These are phyloP conservation scores for Leiothrix lutea DNA, from an alignment of 2,113 vertebrate species.

Conservation along the genomic window DNA sequence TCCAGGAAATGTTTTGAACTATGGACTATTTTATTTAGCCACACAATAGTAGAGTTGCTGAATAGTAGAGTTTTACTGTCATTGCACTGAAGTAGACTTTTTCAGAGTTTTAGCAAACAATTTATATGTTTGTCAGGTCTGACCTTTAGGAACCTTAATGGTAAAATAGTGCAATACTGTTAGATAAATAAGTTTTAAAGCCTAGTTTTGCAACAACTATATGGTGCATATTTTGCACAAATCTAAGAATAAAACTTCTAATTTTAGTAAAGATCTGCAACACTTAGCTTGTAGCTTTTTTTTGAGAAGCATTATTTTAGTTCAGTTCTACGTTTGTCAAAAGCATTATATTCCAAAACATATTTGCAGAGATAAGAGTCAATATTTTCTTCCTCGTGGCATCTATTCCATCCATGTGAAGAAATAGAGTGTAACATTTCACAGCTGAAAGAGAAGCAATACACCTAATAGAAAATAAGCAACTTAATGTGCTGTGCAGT, in stretches of 20 bases:
- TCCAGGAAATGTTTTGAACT: neutral
- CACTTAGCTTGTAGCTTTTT: neutral
- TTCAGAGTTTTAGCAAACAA: neutral
- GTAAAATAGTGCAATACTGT: neutral
- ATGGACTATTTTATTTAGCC: neutral
- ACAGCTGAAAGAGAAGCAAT: neutral
- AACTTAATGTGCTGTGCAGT: slow-evolving; percentile 21
- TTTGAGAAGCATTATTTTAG: neutral
- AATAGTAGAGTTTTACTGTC: neutral
- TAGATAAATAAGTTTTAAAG: neutral
- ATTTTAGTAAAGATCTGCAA: neutral
- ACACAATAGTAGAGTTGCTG: neutral
- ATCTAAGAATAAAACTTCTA: neutral
- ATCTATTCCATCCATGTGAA: neutral
- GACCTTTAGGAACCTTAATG: neutral
- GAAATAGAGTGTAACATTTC: neutral
- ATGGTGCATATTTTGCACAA: neutral
- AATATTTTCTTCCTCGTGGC: neutral
- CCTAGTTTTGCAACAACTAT: neutral
- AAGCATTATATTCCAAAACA: neutral
- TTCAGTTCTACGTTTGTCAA: neutral
- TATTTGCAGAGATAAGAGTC: neutral
- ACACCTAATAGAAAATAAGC: neutral
- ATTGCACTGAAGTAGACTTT: neutral
- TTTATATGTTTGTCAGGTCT: neutral